Base-by-base conservation (phyloP, 2,113 vertebrate species). In the Anarhynchus alexandrinus region DNA sequence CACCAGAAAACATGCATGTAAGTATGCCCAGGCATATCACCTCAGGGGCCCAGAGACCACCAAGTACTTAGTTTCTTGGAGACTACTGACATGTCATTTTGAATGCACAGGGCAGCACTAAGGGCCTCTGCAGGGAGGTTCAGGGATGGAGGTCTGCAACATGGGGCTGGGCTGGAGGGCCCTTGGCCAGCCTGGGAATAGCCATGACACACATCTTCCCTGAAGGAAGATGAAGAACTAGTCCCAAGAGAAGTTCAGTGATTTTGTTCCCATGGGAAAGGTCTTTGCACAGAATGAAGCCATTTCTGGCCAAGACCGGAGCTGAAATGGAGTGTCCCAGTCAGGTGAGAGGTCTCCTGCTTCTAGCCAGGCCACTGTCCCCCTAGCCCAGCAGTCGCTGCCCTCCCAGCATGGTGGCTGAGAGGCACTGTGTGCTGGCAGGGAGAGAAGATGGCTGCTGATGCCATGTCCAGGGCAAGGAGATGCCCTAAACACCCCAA, bases 141-240 rank as follows among this genome's bases (percentile, higher is more conserved):
- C 20, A 11, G 47, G 47, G 47, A 49, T 49, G 47, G 20, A 49
- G 47, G 22, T 34, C 42, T 82, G 59, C 27, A 69, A 30, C 6
- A 6, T 0, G 1, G 11, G 10, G 38, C 10, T 43, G 43, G n/a
- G 52, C 13, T 71, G 26, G 36, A 83, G 34, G 4, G 7, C 18
- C 23, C 32, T 66, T 19, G 6, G 22, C 16, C 73, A 38, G 16
- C 45, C 58, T 30, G 13, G 22, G 8, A 77, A 85, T 49, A 42
- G 30, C 42, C 5, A 1, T 22, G n/a, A 67, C 1, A 58, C 1
- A 27, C 2, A 0, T 0, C 12, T 72, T 72, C 54, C 42, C 49
- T 25, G 8, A 84, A 40, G 15, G 8, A 77, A 88, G 57, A 47
- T 13, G 18, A 67, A 71, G 52, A 84, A 20, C 54, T 77, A 49